Evolutionary conservation across 23 tunicate genomes (phyloP).

Genomic region (Corella eumyota): DNA sequence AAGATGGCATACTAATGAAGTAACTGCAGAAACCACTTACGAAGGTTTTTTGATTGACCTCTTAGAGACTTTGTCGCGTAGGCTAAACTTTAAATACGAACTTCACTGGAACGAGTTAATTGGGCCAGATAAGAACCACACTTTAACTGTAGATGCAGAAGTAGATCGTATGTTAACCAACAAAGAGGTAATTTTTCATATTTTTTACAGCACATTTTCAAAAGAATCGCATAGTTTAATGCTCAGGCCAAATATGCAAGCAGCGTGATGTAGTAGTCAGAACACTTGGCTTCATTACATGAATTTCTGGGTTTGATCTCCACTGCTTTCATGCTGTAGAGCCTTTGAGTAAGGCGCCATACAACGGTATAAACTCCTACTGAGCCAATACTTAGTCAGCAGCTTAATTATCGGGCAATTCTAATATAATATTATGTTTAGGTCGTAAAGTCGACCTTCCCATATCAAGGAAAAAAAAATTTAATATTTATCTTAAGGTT

Average conservation of each 20-base stretch:
- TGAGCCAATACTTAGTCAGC: not conserved
- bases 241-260: not conserved
- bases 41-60: constrained; percentile 51
- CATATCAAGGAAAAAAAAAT: not conserved
- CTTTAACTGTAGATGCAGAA: constrained; percentile 16
- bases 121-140: constrained; percentile 13
- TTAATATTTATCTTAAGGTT: constrained; percentile 16
- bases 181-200: constrained; percentile 14
- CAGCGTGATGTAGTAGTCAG: not conserved
- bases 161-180: constrained; percentile 30
- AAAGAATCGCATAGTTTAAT: not conserved
- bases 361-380: too few species aligned
- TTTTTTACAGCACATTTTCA: not conserved
- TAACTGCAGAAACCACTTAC: constrained; percentile 35
- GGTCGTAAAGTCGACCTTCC: not conserved
- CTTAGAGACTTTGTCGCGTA: constrained; percentile 23
- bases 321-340: too few species aligned
- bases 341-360: too few species aligned
- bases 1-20: constrained; percentile 45
- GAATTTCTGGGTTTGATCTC: too few species aligned
- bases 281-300: too few species aligned
- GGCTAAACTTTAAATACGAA: constrained; percentile 38
- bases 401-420: not conserved
- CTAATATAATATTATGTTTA: not conserved
- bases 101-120: constrained; percentile 26